Evolutionary conservation across 2,888 invertebrate genomes (phyloP), one percentile per base, ranked within the genome.

Genomic region (Ophraella communa): DNA sequence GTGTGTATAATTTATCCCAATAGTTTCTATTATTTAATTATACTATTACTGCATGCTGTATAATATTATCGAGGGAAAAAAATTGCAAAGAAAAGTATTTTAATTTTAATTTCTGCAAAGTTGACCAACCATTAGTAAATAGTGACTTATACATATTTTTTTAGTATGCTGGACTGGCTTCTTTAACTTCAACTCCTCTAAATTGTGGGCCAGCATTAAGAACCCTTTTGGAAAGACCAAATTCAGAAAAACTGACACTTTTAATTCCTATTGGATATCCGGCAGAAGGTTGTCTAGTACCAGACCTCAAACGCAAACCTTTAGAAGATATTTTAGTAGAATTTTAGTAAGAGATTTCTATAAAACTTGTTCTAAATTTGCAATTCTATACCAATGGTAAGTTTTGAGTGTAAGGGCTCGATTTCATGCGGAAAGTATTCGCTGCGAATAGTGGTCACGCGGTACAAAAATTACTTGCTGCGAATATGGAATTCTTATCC

Each of bases 201-300:
- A 96, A 96, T 81, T 95, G 95, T 81, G 95, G 94, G 8, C 89
- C 93, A 2, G 89, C 92, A 0, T 84, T 96, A 20, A 85, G 93
- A 10, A 82, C 83, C 18, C 84, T 96, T 4, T 85, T 96, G 1
- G 84, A 86, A n/a, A 85, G 96, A 55, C 96, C 96, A 0, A 73
- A 78, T 0, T 90, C 91, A 75, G 96, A 96, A 80, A 92, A 95
- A 71, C 83, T 96, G 21, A 86, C 91, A 4, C 85, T 95, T 0
- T 85, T 96, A 4, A 82, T 96, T 11, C 95, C 96, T 0, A 89
- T 96, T 0, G 96, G 96, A 0, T 93, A 91, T 83, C 93, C 96
- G 0, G 86, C 91, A 1, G 79, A 86, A n/a, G 87, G 90, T 51
- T 90, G 93, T 64, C 87, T 87, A 0, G 91, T 96, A 0, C 95